Evolutionary conservation across 2,888 invertebrate species (phyloP).

Genomic region (Cremastinae sp.): DNA sequence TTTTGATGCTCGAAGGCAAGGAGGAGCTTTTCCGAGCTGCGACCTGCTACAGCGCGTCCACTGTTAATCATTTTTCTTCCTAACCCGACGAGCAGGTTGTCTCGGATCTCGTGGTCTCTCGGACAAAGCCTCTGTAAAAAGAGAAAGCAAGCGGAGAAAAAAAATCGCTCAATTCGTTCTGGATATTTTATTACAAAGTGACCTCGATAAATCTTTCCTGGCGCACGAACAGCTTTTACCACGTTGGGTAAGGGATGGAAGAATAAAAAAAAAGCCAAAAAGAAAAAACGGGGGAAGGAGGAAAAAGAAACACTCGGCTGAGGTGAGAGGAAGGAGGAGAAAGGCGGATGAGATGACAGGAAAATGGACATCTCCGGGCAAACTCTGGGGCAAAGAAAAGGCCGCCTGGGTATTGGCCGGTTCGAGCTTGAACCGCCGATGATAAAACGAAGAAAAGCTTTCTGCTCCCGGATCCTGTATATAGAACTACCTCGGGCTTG

Average conservation of each 20-base stretch:
- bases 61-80: slow-evolving; percentile 7
- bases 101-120: background rate
- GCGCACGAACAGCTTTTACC: slow-evolving; percentile 27
- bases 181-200: slow-evolving; percentile 65
- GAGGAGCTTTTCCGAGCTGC: background rate
- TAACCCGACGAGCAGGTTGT: background rate
- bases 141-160: background rate
- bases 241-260: slow-evolving; percentile 20
- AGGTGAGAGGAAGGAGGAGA: background rate
- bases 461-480: slow-evolving; percentile 54
- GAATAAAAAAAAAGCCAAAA: background rate
- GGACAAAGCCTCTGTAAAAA: background rate
- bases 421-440: slow-evolving; percentile 42
- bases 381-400: slow-evolving; percentile 10
- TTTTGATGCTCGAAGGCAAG: background rate
- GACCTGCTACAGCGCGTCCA: background rate
- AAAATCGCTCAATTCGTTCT: slow-evolving; percentile 26
- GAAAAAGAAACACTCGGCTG: slow-evolving; percentile 14
- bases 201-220: slow-evolving; percentile 59
- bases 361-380: slow-evolving; percentile 65
- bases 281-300: slow-evolving; percentile 20
- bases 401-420: slow-evolving; percentile 25
- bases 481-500: slow-evolving; percentile 36
- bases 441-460: slow-evolving; percentile 60
- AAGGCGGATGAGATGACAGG: slow-evolving; percentile 58